Percentiles rank a stretch among this genome's conserved stretches.
These are phyloP conservation scores for Menidia menidia DNA, from an alignment of 2,797 vertebrate species.

Conservation along the genomic window DNA sequence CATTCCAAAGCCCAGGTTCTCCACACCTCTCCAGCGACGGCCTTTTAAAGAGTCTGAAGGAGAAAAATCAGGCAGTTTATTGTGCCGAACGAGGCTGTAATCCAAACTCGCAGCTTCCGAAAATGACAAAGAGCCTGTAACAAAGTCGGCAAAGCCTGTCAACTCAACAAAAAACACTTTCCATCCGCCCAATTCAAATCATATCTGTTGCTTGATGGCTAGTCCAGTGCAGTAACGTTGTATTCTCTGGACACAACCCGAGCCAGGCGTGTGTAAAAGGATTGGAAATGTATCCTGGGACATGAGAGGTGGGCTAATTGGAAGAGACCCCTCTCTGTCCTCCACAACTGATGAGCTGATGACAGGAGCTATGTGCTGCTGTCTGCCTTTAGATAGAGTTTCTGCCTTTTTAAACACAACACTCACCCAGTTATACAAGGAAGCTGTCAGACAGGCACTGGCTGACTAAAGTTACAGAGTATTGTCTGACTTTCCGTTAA, in stretches of 20 bases:
- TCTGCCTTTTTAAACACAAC: conserved; percentile 62
- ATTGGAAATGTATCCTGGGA: conserved; percentile 67
- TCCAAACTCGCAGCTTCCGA: background rate
- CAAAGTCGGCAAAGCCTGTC: conserved; percentile 7
- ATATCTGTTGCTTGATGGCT: background rate
- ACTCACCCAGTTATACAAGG: conserved; percentile 46
- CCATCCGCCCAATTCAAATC: conserved; percentile 20
- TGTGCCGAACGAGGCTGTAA: background rate
- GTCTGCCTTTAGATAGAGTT: conserved; percentile 71
- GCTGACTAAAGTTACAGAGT: conserved; percentile 59
- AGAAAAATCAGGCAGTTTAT: background rate
- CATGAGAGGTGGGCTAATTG: conserved; percentile 61
- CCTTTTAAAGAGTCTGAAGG: background rate
- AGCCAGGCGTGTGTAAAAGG: conserved; percentile 49
- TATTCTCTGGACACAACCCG: conserved; percentile 38
- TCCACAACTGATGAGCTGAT: conserved; percentile 57
- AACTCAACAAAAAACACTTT: conserved; percentile 45
- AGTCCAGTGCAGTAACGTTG: conserved; percentile 1
- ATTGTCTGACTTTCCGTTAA: conserved; percentile 60
- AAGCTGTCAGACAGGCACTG: conserved; percentile 41
- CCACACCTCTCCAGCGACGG: background rate
- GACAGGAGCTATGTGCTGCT: conserved; percentile 64
- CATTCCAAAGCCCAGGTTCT: background rate
- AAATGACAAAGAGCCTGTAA: conserved; percentile 19
- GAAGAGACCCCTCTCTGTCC: conserved; percentile 60